Evolutionary conservation across 2,113 vertebrate genomes (phyloP), one percentile per base, ranked within the genome.

Genomic region (Forbesichthys papilliferus): DNA sequence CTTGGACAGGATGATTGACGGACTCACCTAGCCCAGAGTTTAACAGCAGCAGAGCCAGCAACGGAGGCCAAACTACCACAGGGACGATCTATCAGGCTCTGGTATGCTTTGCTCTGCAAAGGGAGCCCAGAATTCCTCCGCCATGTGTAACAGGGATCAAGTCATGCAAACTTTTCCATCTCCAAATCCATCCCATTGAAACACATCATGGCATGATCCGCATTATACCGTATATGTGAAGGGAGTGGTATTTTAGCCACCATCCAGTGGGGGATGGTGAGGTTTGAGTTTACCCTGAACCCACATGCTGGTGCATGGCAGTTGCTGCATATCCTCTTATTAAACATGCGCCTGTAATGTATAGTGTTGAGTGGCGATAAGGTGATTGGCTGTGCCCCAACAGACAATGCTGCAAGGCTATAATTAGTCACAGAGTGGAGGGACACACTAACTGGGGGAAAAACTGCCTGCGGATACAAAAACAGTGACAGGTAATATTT

Each of bases 21-120:
- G 66, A 66, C 61, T 63, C 47, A 59, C 72, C 63, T 75, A 61
- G 33, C 9, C 10, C 74, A 61, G 56, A 75, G 42, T 16, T 10
- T 66, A 75, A 77, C 5, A 16, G 69, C 65, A 68, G 61, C 78
- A 48, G 58, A 66, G 64, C 59, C 77, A 79, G 57, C 48, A 77
- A 68, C 46, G 64, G 56, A 61, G 1, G 74, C 84, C 79, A 81
- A 66, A 34, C 58, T 36, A 62, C 81, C 62, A 64, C 3, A 16
- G 68, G 69, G 73, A 70, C 69, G 2, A 77, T 82, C 73, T 62
- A 85, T 84, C 79, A 84, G 47, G 66, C 59, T 74, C 74, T 80
- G 77, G 69, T 73, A 77, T 36, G 34, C 71, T 61, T 18, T 47
- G 46, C 59, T 65, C 54, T 53, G 74, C 58, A 63, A 74, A 69